Evolutionary conservation across 2,888 invertebrate species (phyloP).

Genomic region (Crossocerus cetratus): DNA sequence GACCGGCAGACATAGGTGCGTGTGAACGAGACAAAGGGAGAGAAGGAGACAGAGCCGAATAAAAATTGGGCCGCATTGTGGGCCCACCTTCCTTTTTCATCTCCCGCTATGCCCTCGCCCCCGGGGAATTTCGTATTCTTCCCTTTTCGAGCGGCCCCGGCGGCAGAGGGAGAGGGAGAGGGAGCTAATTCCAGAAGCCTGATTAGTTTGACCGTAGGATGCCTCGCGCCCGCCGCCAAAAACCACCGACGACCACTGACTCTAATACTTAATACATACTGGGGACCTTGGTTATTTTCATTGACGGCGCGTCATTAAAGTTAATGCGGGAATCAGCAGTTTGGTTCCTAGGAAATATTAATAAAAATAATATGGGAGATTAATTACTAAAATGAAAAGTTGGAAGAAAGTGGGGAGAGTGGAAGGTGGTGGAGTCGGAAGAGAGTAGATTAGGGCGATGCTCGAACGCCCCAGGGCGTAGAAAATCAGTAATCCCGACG

Average conservation of each 20-base stretch:
- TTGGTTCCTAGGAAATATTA: too few species aligned
- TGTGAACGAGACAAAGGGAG: constrained; percentile 21
- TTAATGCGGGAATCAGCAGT: constrained; percentile 18
- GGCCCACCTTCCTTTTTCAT: constrained; percentile 44
- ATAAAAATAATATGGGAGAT: too few species aligned
- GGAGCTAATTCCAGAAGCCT: constrained; percentile 70
- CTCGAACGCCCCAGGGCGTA: constrained; percentile 64
- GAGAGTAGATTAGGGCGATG: constrained; percentile 53
- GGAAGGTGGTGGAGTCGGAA: constrained; percentile 39
- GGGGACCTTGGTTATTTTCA: constrained; percentile 1
- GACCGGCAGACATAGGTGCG: too few species aligned
- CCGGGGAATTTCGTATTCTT: constrained; percentile 64
- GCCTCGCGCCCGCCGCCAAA: constrained; percentile 32
- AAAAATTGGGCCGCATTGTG: constrained; percentile 68
- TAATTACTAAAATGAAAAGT: too few species aligned
- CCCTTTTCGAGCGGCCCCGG: constrained; percentile 46
- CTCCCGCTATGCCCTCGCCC: constrained; percentile 52
- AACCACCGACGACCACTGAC: constrained; percentile 30
- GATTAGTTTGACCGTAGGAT: constrained; percentile 65
- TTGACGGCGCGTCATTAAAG: constrained; percentile 21
- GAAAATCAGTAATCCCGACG: constrained; percentile 66
- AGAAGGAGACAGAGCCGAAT: constrained; percentile 30
- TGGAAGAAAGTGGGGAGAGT: too few species aligned
- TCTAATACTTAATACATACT: constrained; percentile 16
- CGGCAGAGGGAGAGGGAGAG: too few species aligned